phyloP scores from a whole-genome alignment of 2,888 invertebrate species.

The Lasioglossum figueresi region DNA sequence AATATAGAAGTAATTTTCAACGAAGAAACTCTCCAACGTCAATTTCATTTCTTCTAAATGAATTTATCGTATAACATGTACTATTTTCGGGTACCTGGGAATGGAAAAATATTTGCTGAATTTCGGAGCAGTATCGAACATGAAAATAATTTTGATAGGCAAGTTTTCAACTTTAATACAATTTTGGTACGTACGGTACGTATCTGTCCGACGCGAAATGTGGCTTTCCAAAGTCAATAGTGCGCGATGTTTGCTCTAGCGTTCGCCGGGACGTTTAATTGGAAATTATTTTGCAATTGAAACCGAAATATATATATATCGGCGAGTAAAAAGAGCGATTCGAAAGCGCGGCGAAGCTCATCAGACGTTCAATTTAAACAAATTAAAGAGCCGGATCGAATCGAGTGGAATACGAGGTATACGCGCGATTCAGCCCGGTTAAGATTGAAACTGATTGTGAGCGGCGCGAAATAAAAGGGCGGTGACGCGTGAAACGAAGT shows the following conservation, averaged over 20 bases:
- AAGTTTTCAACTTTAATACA: background rate
- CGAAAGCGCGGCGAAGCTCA: background rate
- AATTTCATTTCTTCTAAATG: background rate
- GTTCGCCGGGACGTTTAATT: background rate
- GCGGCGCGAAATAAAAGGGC: background rate
- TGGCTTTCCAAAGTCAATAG: background rate
- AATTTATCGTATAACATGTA: too few species aligned
- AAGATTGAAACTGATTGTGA: conserved; percentile 9
- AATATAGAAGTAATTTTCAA: background rate
- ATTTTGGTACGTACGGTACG: background rate
- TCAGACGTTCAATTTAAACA: background rate
- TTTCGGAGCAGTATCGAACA: background rate
- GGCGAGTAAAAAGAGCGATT: background rate
- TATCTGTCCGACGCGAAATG: background rate
- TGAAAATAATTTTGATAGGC: background rate
- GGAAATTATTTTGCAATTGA: background rate
- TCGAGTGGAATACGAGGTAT: background rate
- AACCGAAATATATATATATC: background rate
- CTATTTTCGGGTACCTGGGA: background rate
- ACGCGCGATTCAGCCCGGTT: background rate
- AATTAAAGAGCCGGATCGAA: conserved; percentile 8
- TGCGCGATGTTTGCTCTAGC: background rate
- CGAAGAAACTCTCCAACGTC: background rate
- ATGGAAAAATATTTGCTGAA: background rate
- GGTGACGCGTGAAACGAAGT: conserved; percentile 23